Conservation (phyloP, 1,140 invertebrate species). For the Oncopodura yosiiana region DNA sequence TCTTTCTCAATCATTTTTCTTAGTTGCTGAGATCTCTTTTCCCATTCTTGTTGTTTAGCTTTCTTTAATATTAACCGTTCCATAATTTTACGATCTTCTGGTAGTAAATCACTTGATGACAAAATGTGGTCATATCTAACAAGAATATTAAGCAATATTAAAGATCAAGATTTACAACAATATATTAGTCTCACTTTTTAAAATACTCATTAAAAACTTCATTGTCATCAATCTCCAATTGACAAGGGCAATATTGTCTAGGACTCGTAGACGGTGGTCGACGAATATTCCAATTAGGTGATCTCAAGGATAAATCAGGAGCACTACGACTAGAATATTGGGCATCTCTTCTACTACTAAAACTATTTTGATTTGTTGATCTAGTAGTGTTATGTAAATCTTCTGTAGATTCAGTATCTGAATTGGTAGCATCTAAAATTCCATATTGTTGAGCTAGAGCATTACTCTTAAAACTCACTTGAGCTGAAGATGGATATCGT, state of each 20-base stretch:
- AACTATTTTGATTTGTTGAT: background rate
- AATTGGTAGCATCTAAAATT: no score
- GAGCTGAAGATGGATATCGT: constrained; percentile 4
- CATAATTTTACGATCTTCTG: constrained; percentile 32
- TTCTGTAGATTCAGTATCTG: constrained; percentile 18
- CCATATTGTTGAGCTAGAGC: no score
- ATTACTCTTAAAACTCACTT: no score
- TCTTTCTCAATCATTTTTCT: constrained; percentile 25
- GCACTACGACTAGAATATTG: constrained; percentile 14
- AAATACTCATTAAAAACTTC: constrained; percentile 25
- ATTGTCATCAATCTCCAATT: constrained; percentile 17
- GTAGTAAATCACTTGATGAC: constrained; percentile 4
- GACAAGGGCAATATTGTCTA: constrained; percentile 26
- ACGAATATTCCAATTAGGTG: constrained; percentile 27
- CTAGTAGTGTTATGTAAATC: background rate
- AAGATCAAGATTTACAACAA: background rate
- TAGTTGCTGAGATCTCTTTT: constrained; percentile 24
- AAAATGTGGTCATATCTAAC: constrained; percentile 28
- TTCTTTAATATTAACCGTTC: constrained; percentile 28
- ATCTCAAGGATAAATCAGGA: constrained; percentile 13
- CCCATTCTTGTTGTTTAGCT: constrained; percentile 30
- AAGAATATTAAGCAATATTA: no score
- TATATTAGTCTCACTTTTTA: constrained; percentile 14
- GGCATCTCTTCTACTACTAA: background rate
- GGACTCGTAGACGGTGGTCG: constrained; percentile 22